Evolutionary conservation across 2,888 invertebrate genomes (phyloP), one percentile per base, ranked within the genome.

Genomic region (Automeris io): DNA sequence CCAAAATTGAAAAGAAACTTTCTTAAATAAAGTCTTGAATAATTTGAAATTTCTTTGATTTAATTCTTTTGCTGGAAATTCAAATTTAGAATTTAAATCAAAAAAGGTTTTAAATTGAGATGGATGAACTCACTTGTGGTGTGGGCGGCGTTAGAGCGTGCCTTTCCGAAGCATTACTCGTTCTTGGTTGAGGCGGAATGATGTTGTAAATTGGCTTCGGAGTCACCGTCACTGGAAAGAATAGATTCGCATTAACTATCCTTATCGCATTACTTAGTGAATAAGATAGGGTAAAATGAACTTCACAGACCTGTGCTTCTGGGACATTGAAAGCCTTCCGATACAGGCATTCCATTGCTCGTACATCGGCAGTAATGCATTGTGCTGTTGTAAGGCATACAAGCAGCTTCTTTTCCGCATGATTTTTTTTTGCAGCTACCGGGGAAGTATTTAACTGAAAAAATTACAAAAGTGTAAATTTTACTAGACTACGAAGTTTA

Each of bases 341-440:
- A 91, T 6, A 91, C 90, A 1, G 88, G 88, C 33, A 87, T 81
- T n/a, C 83, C 85, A 55, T 91, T 91, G 49, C 91, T 90, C 1
- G 92, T 91, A 61, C 92, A 93, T 3, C 91, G 74, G 61, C 92
- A 93, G 35, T 81, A 88, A 55, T 90, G 89, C 3, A 80, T 80
- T 32, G 77, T 74, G 40, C 71, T 72, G 43, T 88, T 86, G 36
- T 77, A 64, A 47, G 72, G 79, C 39, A 81, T 71, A 56, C 92
- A 92, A 0, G 91, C 92, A 0, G 90, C 90, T 49, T 91, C 92
- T 23, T 74, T 81, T 1, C 89, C 89, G 54, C 92, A 92, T 25
- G 89, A 88, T 7, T 82, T 79, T 2, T 76, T 72, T 37, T 69
- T 66, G 51, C 89, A 90, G 12, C 67, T 57, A 1, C 89, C 89